Evolutionary conservation across 2,888 invertebrate genomes (phyloP), one percentile per base, ranked within the genome.

Genomic region (Frankliniella intonsa): DNA sequence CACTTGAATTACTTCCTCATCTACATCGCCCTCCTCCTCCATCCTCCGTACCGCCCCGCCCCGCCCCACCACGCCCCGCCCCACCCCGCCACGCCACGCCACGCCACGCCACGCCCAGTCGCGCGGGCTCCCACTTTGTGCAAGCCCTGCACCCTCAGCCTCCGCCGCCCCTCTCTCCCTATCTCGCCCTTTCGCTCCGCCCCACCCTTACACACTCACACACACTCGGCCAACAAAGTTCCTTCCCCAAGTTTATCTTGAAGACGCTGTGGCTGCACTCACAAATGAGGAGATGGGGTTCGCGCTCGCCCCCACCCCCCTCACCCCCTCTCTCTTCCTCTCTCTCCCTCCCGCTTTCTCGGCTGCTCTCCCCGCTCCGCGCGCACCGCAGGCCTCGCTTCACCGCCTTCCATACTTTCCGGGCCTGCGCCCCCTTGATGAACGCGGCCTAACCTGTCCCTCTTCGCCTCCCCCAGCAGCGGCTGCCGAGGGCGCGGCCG

Each of bases 261-360:
- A 76, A 76, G 69, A 76, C 69, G 69, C 69, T 76, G 69, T 76
- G 69, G 69, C 69, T 76, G 69, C 69, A 76, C 69, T 76, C 69
- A 76, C 69, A 76, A 76, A 76, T 76, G 69, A 76, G 69, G 12
- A 76, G 69, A 76, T 76, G 69, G 69, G 25, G 69, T 76, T 76
- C 69, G n/a, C 69, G 0, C 69, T 3, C 69, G 7, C 22, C 8
- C 69, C 55, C 55, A 8, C 55, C 14, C 3, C 62, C 7, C 62
- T 38, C 62, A 0, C 62, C 14, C 62, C 17, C 14, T 17, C 62
- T 7, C 62, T 17, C 62, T 7, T 14, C 3, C 14, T n/a, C 62
- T 14, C 55, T 17, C 55, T 55, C 55, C 9, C 55, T 55, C 55
- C 9, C 55, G 2, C 55, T 17, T 8, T 55, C 55, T 38, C 38